Evolutionary conservation across 2,797 vertebrate genomes (phyloP), one percentile per base, ranked within the genome.

Genomic region (Trachops cirrhosus): DNA sequence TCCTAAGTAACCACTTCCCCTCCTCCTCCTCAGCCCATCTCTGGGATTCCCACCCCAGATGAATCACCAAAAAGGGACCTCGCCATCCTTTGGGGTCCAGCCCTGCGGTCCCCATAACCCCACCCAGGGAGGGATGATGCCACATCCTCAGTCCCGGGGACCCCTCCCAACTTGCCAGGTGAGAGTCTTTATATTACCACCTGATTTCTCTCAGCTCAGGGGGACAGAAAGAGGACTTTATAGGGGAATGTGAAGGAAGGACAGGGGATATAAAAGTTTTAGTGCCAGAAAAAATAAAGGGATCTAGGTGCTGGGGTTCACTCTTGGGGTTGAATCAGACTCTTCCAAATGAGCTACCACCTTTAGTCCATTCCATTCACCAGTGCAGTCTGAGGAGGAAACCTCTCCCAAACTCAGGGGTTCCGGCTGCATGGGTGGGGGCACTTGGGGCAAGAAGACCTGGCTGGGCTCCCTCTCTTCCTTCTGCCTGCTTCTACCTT

Each of bases 151-250:
- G 74, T 34, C 98, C 97, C 91, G 98, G 0, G 98, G 98, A 71
- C 97, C 98, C 4, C 98, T 99, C 94, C 99, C 99, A 96, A 99
- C 99, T 91, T 99, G 99, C 98, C 99, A 99, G 98, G 98, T 98
- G 97, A 91, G 95, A 78, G 46, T 32, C 50, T 57, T 59, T 75
- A 91, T 91, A 14, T 22, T 73, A 52, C n/a, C 52, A 9, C 29
- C n/a, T 52, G 46, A 32, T 95, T 86, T 93, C 44, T 41, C 24
- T 84, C 74, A 91, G 77, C 59, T 91, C 70, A 62, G 24, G 24
- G 41, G 14, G 39, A 41, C 32, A 54, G 54, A 32, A 37, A 54
- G 46, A 22, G 11, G 44, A 18, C 8, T 62, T 79, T 86, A 32
- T 6, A 82, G 62, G 19, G 75, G 12, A 68, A 37, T 3, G 21